Evolutionary conservation across 1,140 invertebrate species (phyloP).

Genomic region (Brachionus manjavacas): DNA sequence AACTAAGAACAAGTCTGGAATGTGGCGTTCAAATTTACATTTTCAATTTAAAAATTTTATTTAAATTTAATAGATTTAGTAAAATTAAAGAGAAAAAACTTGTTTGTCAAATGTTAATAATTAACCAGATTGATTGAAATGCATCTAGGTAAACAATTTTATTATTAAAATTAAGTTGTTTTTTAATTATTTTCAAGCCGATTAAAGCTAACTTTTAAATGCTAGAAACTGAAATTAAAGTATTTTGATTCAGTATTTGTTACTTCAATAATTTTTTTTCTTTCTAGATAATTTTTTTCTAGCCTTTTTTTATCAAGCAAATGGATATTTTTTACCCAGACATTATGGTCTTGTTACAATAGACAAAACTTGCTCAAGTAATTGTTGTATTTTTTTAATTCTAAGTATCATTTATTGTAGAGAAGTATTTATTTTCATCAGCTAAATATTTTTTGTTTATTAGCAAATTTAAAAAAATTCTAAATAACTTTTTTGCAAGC

Average conservation of each 20-base stretch:
- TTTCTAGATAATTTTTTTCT: not conserved
- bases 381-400: too few relatives aligned
- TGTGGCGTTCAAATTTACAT: not conserved
- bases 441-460: too few relatives aligned
- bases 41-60: not conserved
- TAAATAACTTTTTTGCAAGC: too few relatives aligned
- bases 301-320: too few relatives aligned
- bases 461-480: too few relatives aligned
- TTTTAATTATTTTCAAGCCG: not conserved
- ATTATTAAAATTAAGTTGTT: not conserved
- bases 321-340: too few relatives aligned
- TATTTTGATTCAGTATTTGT: not conserved
- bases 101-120: too few relatives aligned
- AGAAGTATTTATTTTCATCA: too few relatives aligned
- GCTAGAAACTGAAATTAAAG: not conserved
- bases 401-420: too few relatives aligned
- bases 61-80: not conserved
- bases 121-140: not conserved
- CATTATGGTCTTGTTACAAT: too few relatives aligned
- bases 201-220: not conserved
- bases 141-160: not conserved
- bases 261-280: not conserved
- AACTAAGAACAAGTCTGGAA: not conserved
- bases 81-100: too few relatives aligned
- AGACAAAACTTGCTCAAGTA: too few relatives aligned